phyloP scores from a whole-genome alignment of 2,797 vertebrate species.

The Rhinophrynus dorsalis region DNA sequence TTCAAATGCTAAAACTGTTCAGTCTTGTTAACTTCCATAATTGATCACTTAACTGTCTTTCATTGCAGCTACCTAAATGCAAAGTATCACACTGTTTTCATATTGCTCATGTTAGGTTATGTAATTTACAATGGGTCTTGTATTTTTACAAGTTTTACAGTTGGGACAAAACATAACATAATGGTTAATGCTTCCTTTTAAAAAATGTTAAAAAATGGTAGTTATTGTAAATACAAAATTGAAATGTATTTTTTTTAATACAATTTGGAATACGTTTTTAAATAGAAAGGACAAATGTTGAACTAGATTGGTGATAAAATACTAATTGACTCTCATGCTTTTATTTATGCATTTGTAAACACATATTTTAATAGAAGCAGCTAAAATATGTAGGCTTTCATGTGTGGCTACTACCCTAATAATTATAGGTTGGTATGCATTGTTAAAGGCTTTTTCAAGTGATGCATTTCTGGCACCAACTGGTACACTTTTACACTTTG shows the following conservation, averaged over 20 bases:
- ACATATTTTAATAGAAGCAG: no score
- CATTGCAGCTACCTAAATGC: slow-evolving; percentile 74
- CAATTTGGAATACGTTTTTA: no score
- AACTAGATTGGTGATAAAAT: no score
- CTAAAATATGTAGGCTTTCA: no score
- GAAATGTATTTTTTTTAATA: neutral
- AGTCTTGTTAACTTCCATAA: slow-evolving; percentile 75
- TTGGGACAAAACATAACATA: slow-evolving; percentile 15
- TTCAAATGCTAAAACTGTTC: slow-evolving; percentile 77
- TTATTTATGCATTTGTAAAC: no score
- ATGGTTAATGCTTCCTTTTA: slow-evolving; percentile 16
- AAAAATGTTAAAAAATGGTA: neutral
- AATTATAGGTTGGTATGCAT: no score
- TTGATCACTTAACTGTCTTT: slow-evolving; percentile 77
- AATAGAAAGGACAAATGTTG: no score
- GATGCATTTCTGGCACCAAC: no score
- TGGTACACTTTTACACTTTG: no score
- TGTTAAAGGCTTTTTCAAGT: no score
- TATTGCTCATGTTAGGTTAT: slow-evolving; percentile 57
- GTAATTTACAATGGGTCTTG: slow-evolving; percentile 27
- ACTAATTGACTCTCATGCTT: no score
- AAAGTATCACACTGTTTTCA: slow-evolving; percentile 60
- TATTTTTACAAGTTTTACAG: slow-evolving; percentile 34
- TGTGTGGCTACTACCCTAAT: no score
- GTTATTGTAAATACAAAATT: slow-evolving; percentile 7